A percentile compares a stretch with the other conserved stretches of the same genome.
These are phyloP conservation scores for Rhizoglyphus robini DNA, from an alignment of 1,140 invertebrate species.

Conservation along the genomic window DNA sequence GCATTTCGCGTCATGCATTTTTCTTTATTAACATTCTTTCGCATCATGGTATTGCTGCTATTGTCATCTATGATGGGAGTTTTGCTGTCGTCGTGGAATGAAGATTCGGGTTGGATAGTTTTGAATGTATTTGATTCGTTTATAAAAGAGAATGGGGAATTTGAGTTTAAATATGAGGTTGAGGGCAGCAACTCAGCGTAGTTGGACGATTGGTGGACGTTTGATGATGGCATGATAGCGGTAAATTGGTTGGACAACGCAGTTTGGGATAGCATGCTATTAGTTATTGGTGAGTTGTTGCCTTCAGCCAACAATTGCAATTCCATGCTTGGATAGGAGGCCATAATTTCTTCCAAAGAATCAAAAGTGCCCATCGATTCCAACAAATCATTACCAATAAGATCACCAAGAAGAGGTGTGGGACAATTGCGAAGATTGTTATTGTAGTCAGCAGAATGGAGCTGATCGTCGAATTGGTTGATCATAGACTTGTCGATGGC, in stretches of 20 bases:
- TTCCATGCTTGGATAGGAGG: neutral
- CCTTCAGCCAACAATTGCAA: neutral
- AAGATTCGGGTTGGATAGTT: no score
- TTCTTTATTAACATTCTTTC: neutral
- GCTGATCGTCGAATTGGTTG: neutral
- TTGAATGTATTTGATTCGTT: no score
- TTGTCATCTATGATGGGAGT: neutral
- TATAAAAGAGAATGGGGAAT: no score
- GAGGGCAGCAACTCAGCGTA: no score
- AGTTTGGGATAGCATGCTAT: neutral
- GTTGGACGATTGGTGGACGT: no score
- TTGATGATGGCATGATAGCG: neutral
- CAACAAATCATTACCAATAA: neutral
- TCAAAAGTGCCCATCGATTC: neutral
- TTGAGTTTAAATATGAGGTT: no score
- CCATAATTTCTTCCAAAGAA: neutral
- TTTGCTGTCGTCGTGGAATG: no score
- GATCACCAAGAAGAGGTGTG: neutral
- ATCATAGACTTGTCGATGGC: no score
- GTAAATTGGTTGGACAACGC: neutral
- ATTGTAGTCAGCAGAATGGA: neutral
- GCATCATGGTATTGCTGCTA: neutral
- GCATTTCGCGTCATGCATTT: slow-evolving; percentile 17
- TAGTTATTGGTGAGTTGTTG: neutral
- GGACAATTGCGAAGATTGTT: neutral